These are phyloP conservation scores for Halcyon leucocephala DNA, from an alignment of 2,797 vertebrate species.

Conservation along the genomic window DNA sequence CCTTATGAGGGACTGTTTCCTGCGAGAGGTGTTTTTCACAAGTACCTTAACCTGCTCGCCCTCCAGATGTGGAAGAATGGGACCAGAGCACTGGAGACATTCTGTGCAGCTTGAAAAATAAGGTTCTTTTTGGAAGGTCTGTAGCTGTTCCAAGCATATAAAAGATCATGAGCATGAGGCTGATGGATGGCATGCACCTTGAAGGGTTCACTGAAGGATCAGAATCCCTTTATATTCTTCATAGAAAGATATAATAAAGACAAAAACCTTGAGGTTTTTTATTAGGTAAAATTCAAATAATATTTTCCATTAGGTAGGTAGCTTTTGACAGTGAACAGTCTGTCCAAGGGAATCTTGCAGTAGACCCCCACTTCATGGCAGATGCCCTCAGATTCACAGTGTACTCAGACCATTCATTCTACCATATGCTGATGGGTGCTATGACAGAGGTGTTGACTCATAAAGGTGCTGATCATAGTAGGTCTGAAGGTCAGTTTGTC, in stretches of 20 bases:
- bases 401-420: not conserved
- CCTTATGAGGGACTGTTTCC: not conserved
- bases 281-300: not conserved
- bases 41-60: not conserved
- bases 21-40: not conserved
- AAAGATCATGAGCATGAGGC: fast-evolving
- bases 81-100: not conserved
- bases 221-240: not conserved
- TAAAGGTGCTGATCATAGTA: not conserved
- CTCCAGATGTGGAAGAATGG: not conserved
- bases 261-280: not conserved
- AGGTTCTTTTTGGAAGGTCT: not conserved
- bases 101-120: not conserved
- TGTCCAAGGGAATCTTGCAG: not conserved
- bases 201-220: not conserved
- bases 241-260: not conserved
- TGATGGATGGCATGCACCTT: not conserved
- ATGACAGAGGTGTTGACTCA: not conserved
- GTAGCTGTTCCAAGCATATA: not conserved
- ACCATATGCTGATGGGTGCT: not conserved
- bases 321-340: not conserved
- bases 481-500: not conserved
- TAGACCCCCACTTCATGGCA: not conserved
- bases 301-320: not conserved
- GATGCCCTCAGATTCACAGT: fast-evolving